Conservation (phyloP, 2,113 vertebrate species). For the Pomatostomus ruficeps region DNA sequence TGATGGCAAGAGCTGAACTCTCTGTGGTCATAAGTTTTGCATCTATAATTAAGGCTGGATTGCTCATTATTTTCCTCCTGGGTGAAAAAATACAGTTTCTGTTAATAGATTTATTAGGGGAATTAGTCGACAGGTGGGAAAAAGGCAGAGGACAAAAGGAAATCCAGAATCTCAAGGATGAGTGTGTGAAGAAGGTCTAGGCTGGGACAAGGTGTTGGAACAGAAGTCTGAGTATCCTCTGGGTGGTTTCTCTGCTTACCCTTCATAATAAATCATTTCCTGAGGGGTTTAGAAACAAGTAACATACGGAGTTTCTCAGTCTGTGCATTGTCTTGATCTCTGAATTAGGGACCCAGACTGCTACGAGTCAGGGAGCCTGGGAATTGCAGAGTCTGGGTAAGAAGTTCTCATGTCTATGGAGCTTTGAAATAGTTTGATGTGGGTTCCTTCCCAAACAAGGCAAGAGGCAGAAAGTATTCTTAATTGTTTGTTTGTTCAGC, state of each 20-base stretch:
- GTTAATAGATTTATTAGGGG: neutral
- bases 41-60: neutral
- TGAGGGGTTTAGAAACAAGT: neutral
- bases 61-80: neutral
- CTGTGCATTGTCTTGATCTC: neutral
- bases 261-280: neutral
- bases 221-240: neutral
- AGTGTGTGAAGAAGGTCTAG: neutral
- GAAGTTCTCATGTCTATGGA: neutral
- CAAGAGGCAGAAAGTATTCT: neutral
- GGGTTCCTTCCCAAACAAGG: neutral
- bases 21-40: conserved; percentile 9
- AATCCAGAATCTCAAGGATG: neutral
- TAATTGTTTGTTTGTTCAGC: neutral
- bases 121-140: neutral
- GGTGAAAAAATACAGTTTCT: neutral
- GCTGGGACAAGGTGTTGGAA: neutral
- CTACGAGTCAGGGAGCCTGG: neutral
- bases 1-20: neutral
- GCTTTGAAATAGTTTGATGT: neutral
- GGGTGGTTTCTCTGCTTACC: neutral
- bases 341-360: neutral
- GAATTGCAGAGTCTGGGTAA: neutral
- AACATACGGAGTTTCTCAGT: neutral
- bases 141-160: conserved; percentile 21